These are phyloP conservation scores for Mallotus villosus DNA, from an alignment of 2,797 vertebrate genomes.

Conservation along the genomic window DNA sequence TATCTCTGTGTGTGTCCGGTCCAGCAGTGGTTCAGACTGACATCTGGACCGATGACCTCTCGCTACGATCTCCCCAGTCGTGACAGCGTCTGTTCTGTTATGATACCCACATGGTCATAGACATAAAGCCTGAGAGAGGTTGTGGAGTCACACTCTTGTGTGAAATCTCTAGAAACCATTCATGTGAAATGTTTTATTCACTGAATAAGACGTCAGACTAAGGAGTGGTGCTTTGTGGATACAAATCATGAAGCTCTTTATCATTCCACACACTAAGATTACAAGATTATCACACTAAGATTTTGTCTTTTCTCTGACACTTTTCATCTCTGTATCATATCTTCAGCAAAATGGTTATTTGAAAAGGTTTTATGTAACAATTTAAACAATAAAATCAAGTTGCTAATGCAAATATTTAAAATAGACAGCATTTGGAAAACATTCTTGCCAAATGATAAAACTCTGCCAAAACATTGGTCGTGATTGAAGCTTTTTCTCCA, in stretches of 20 bases:
- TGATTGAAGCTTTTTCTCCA: not conserved
- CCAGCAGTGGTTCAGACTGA: not conserved
- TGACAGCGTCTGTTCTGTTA: not conserved
- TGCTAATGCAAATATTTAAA: not conserved
- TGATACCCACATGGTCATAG: not conserved
- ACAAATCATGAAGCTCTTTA: no score
- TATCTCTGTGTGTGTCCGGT: not conserved
- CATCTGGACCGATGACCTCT: not conserved
- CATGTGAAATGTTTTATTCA: no score
- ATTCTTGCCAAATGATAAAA: not conserved
- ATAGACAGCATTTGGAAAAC: not conserved
- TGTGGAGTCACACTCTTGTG: not conserved
- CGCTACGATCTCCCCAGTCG: not conserved
- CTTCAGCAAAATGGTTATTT: no score
- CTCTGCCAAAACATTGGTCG: not conserved
- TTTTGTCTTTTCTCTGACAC: no score
- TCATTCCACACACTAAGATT: no score
- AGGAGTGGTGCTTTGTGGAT: no score
- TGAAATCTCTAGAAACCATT: not conserved
- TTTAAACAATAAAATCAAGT: no score
- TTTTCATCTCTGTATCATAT: no score
- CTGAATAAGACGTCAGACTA: no score
- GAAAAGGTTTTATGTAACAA: no score
- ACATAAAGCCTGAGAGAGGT: not conserved
- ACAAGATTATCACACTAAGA: no score